Evolutionary conservation across 2,797 vertebrate species (phyloP).

Genomic region (Artibeus jamaicensis): DNA sequence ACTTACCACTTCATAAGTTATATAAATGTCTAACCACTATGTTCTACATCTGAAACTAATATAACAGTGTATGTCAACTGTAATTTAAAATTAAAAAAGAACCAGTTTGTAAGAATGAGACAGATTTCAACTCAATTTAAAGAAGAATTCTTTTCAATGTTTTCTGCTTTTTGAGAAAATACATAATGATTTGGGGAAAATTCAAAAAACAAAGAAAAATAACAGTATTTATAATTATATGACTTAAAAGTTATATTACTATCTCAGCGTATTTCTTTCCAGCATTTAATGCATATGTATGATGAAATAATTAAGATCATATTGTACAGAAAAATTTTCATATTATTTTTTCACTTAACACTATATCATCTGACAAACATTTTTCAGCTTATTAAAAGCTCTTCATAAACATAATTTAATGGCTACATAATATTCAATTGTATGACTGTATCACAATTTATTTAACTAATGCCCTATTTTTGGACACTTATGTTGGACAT

Average conservation of each 20-base stretch:
- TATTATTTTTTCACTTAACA: conserved; percentile 48
- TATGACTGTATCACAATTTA: conserved; percentile 44
- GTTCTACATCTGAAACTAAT: neutral
- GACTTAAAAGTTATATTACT: neutral
- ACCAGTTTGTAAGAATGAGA: neutral
- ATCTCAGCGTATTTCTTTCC: conserved; percentile 9
- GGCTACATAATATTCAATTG: conserved; percentile 59
- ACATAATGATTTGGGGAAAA: neutral
- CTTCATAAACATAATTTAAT: conserved; percentile 69
- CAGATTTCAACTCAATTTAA: neutral
- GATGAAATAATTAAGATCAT: conserved; percentile 47
- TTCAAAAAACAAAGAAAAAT: neutral
- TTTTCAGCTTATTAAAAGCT: conserved; percentile 63
- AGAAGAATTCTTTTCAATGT: neutral
- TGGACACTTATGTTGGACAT: conserved; percentile 55
- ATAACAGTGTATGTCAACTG: neutral
- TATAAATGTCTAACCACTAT: neutral
- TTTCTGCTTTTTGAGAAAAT: neutral
- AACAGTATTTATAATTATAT: neutral
- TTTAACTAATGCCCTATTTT: conserved; percentile 53
- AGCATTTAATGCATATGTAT: neutral
- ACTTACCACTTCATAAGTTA: neutral
- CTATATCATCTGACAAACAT: conserved; percentile 23
- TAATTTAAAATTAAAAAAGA: neutral
- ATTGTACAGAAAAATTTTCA: conserved; percentile 51